Conservation (phyloP, 2,797 vertebrate species). For the Balearica regulorum region DNA sequence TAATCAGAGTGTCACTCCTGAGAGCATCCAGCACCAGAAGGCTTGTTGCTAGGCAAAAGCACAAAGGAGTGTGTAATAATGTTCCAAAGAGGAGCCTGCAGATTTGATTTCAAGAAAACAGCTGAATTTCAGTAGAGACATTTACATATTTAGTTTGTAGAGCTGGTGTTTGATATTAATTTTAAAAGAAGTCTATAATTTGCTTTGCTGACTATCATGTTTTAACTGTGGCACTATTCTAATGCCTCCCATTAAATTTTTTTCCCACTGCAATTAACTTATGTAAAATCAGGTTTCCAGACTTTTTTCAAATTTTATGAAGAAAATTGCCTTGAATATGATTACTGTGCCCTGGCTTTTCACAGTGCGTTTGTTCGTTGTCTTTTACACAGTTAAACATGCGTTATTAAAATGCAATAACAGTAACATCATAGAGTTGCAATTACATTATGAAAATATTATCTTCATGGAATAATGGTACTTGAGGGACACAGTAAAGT, state of each 20-base stretch:
- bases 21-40: not conserved
- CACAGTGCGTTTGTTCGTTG: not conserved
- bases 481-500: not conserved
- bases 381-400: not conserved
- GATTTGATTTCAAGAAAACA: not conserved
- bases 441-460: slow-evolving; percentile 30
- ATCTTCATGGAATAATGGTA: not conserved
- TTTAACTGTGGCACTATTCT: not conserved
- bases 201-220: not conserved
- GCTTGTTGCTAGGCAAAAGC: slow-evolving; percentile 52
- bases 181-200: not conserved
- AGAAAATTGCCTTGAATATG: not conserved
- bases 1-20: not conserved
- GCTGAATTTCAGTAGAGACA: not conserved
- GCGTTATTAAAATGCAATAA: not conserved
- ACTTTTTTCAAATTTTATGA: not conserved
- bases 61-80: not conserved
- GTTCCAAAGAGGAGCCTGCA: not conserved
- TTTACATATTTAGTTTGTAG: not conserved
- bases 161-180: not conserved
- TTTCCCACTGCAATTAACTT: not conserved
- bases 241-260: not conserved
- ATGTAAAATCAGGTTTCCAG: not conserved
- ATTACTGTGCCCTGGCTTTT: not conserved
- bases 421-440: not conserved